Percentiles rank a stretch among this genome's conserved stretches.
Evolutionary conservation across 2,888 invertebrate genomes (phyloP).

Genomic region (Temnothorax unifasciatus): DNA sequence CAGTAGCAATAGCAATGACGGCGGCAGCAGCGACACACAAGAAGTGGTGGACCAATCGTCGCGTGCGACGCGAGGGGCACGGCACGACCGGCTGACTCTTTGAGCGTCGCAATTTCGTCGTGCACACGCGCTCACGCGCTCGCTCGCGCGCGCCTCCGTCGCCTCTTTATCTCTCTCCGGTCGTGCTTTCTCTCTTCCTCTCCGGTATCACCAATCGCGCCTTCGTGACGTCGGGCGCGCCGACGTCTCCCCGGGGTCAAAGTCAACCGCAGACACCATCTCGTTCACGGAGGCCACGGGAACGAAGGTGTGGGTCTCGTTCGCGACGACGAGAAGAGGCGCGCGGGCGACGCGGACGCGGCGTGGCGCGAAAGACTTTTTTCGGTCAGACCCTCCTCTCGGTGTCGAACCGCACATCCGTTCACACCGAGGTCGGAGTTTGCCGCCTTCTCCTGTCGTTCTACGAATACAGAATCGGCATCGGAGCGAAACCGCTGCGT

Average conservation of each 20-base stretch:
- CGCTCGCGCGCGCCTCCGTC: constrained; percentile 1
- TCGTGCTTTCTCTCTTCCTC: constrained; percentile 23
- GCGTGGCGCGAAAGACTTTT: constrained; percentile 8
- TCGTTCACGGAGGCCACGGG: constrained; percentile 12
- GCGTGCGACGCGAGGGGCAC: constrained; percentile 79
- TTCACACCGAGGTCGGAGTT: background rate
- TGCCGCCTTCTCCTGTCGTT: background rate
- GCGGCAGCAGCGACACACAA: constrained; percentile 14
- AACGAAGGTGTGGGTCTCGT: constrained; percentile 17
- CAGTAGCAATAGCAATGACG: background rate
- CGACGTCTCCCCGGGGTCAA: constrained; percentile 73
- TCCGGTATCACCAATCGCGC: constrained; percentile 60
- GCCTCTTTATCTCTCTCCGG: constrained; percentile 5
- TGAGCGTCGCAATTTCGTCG: constrained; percentile 69
- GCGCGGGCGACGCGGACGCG: background rate
- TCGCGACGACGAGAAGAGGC: background rate
- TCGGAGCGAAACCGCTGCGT: background rate
- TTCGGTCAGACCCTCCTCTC: background rate
- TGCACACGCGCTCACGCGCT: background rate
- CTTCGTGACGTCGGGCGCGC: constrained; percentile 53
- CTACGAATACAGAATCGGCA: constrained; percentile 8
- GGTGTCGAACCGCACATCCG: constrained; percentile 26
- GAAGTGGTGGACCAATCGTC: constrained; percentile 77
- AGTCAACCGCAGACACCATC: constrained; percentile 67
- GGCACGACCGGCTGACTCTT: constrained; percentile 75